These are phyloP conservation scores for Drosophila ogumai DNA, from an alignment of 1,140 invertebrate species.

Conservation along the genomic window DNA sequence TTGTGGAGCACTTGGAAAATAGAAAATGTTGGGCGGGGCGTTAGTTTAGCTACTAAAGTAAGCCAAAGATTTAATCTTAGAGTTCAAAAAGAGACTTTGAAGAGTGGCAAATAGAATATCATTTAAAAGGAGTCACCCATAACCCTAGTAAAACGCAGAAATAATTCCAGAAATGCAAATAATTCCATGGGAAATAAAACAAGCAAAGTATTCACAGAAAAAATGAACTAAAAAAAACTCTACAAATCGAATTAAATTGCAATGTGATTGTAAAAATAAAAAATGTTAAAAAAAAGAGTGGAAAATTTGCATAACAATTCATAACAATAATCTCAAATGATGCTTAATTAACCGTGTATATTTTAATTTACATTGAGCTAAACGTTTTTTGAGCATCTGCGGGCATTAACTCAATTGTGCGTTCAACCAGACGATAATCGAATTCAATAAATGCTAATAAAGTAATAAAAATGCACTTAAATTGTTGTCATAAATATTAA, in stretches of 20 bases:
- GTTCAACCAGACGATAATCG: constrained; percentile 31
- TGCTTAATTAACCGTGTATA: constrained; percentile 46
- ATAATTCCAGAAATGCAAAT: constrained; percentile 41
- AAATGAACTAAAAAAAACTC: constrained; percentile 18
- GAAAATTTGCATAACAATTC: constrained; percentile 46
- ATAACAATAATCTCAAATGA: constrained; percentile 42
- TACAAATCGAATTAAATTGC: constrained; percentile 67
- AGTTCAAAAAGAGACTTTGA: constrained; percentile 46
- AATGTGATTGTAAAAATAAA: constrained; percentile 63
- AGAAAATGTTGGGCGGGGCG: constrained; percentile 1
- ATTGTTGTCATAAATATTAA: constrained; percentile 38
- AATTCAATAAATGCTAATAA: constrained; percentile 41
- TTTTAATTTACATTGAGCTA: constrained; percentile 37
- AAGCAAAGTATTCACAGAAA: constrained; percentile 23
- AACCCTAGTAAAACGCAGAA: constrained; percentile 10
- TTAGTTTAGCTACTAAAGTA: constrained; percentile 16
- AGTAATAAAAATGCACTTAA: constrained; percentile 34
- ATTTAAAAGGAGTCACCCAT: neutral
- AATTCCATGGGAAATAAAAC: constrained; percentile 79
- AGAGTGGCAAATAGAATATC: constrained; percentile 11
- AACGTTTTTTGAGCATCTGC: constrained; percentile 36
- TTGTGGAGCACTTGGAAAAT: constrained; percentile 37
- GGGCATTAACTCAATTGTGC: constrained; percentile 46
- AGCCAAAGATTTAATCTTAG: constrained; percentile 64
- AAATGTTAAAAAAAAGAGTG: neutral